Evolutionary conservation across 2,797 vertebrate genomes (phyloP).

Genomic region (Leptatherina wallacei): DNA sequence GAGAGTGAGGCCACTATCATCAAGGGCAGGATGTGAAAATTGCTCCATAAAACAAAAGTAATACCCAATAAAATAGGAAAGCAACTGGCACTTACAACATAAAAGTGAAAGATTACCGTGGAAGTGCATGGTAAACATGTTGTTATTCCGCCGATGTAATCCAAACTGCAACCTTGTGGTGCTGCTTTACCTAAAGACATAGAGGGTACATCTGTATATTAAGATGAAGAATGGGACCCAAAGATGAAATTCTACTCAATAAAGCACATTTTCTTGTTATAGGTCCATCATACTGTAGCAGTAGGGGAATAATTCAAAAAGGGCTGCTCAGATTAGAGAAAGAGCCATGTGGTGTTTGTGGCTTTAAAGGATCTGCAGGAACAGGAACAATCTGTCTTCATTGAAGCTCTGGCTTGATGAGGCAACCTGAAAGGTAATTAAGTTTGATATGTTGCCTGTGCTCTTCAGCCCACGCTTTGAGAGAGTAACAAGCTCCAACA

Average conservation of each 20-base stretch:
- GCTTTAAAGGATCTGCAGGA: slow-evolving; percentile 73
- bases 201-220: slow-evolving; percentile 74
- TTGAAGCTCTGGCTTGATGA: slow-evolving; percentile 82
- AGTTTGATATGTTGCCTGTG: slow-evolving; percentile 83
- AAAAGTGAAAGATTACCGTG: slow-evolving; percentile 80
- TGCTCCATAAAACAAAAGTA: slow-evolving; percentile 87
- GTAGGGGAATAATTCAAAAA: slow-evolving; percentile 61
- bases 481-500: slow-evolving; percentile 80
- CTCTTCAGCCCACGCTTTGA: slow-evolving; percentile 72
- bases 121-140: slow-evolving; percentile 80
- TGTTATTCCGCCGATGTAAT: slow-evolving; percentile 78
- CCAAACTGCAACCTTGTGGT: slow-evolving; percentile 77
- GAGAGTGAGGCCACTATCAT: slow-evolving; percentile 78
- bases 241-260: slow-evolving; percentile 70
- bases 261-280: slow-evolving; percentile 70
- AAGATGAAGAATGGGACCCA: slow-evolving; percentile 69
- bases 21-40: slow-evolving; percentile 81
- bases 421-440: slow-evolving; percentile 86
- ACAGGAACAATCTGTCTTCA: slow-evolving; percentile 80
- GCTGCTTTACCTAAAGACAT: slow-evolving; percentile 62
- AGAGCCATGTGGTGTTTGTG: slow-evolving; percentile 70
- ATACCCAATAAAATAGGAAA: slow-evolving; percentile 84
- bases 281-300: slow-evolving; percentile 57
- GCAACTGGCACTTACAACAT: slow-evolving; percentile 79
- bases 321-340: slow-evolving; percentile 65